Evolutionary conservation across 1,140 invertebrate species (phyloP).

Genomic region (Diploscapter pachys): DNA sequence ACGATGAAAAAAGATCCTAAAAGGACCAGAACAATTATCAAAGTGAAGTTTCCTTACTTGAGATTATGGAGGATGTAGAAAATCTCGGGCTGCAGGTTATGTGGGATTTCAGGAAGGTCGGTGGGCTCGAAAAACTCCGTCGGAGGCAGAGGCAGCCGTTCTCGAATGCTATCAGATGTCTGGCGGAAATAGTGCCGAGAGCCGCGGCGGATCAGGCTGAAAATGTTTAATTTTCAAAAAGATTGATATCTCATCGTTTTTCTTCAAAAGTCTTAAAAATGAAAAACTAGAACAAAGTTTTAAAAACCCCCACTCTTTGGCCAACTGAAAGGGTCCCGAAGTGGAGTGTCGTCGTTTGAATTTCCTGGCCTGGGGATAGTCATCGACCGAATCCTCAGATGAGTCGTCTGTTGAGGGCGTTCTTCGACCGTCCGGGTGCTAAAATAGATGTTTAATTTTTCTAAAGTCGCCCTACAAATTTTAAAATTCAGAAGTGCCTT

Average conservation of each 20-base stretch:
- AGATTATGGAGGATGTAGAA: slow-evolving; percentile 54
- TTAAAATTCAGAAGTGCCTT: too few species aligned
- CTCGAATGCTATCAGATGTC: slow-evolving; percentile 43
- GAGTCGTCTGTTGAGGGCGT: slow-evolving; percentile 21
- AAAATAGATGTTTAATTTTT: background rate
- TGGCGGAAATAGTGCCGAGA: slow-evolving; percentile 44
- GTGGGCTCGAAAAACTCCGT: slow-evolving; percentile 54
- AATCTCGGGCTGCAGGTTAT: slow-evolving; percentile 48
- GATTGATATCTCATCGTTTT: too few species aligned
- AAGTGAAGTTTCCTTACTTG: slow-evolving; percentile 33
- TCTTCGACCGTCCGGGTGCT: slow-evolving; percentile 16
- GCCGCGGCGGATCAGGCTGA: slow-evolving; percentile 38
- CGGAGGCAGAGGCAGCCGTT: slow-evolving; percentile 41
- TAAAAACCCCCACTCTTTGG: slow-evolving; percentile 37
- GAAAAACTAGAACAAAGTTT: too few species aligned
- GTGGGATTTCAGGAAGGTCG: slow-evolving; percentile 52
- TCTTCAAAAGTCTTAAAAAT: too few species aligned
- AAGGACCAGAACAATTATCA: too few species aligned
- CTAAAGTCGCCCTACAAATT: background rate
- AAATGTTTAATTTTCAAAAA: slow-evolving; percentile 1
- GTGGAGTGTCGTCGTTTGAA: slow-evolving; percentile 43
- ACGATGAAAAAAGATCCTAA: background rate
- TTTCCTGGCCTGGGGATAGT: background rate
- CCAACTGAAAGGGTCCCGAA: slow-evolving; percentile 45
- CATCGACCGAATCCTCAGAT: slow-evolving; percentile 14